Conservation (phyloP, 2,888 invertebrate genomes). For the Sipha maydis region DNA sequence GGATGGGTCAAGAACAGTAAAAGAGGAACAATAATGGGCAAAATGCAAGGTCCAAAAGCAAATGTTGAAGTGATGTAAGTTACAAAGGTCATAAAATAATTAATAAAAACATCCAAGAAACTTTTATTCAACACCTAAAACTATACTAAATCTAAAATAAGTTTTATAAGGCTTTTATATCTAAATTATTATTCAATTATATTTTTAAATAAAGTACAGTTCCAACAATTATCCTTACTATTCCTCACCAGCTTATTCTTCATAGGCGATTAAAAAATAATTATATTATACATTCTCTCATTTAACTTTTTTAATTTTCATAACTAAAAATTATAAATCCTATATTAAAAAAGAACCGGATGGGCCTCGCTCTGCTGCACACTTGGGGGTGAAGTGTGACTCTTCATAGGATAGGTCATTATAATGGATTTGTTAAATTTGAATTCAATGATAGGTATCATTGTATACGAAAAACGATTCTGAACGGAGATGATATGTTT, state of each 20-base stretch:
- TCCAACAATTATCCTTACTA: background rate
- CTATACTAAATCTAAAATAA: background rate
- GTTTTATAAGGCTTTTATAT: background rate
- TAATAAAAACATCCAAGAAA: background rate
- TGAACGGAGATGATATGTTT: too few relatives aligned
- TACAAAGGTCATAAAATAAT: slow-evolving; percentile 29
- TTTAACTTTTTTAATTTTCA: too few relatives aligned
- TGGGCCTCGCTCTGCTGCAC: too few relatives aligned
- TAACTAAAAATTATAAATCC: too few relatives aligned
- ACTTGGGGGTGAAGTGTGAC: too few relatives aligned
- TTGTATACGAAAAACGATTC: too few relatives aligned
- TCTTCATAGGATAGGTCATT: too few relatives aligned
- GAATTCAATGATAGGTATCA: too few relatives aligned
- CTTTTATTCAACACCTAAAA: background rate
- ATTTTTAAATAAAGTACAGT: background rate
- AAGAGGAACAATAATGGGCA: slow-evolving; percentile 87
- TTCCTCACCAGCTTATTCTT: background rate
- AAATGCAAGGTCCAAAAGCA: slow-evolving; percentile 84
- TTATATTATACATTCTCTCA: too few relatives aligned
- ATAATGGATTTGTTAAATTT: too few relatives aligned
- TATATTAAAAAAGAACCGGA: too few relatives aligned
- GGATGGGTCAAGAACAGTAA: slow-evolving; percentile 95
- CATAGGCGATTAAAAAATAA: too few relatives aligned
- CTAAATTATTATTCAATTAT: background rate
- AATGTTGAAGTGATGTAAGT: slow-evolving; percentile 86